These are phyloP conservation scores for Sinotaia quadrata DNA, from an alignment of 2,888 invertebrate species.

Conservation along the genomic window DNA sequence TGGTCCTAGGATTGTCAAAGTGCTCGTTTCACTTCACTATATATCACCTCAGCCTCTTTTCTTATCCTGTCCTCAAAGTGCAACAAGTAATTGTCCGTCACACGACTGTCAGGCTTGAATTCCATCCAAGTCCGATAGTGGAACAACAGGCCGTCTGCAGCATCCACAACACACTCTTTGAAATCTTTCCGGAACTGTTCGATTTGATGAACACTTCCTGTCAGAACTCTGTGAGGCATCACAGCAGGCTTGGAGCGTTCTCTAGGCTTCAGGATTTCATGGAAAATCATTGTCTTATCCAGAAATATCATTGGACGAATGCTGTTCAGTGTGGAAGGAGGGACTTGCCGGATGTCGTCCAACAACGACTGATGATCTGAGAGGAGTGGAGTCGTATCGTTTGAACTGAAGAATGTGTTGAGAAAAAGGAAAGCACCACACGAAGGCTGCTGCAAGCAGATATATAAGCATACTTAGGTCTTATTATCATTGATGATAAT, in stretches of 20 bases:
- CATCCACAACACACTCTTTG: not conserved
- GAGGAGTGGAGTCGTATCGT: not conserved
- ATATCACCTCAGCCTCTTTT: no score
- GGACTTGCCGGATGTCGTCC: not conserved
- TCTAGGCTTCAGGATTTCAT: not conserved
- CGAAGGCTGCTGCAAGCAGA: conserved; percentile 2
- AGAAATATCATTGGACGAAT: not conserved
- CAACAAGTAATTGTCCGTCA: no score
- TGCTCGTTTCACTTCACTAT: no score
- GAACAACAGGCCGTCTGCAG: not conserved
- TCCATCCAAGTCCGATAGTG: no score
- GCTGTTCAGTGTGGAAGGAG: not conserved
- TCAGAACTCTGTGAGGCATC: conserved; percentile 8
- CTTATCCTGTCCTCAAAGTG: no score
- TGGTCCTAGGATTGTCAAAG: no score
- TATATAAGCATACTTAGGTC: no score
- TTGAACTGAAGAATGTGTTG: conserved; percentile 14
- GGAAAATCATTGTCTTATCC: not conserved
- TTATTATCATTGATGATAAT: no score
- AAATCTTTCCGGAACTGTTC: conserved; percentile 3
- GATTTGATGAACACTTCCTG: conserved; percentile 11
- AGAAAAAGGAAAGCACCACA: conserved; percentile 23
- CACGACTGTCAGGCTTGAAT: no score
- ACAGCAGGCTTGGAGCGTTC: conserved; percentile 19
- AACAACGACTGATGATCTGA: not conserved